Conservation (phyloP, 2,888 invertebrate genomes). For the Taenaris catops region DNA sequence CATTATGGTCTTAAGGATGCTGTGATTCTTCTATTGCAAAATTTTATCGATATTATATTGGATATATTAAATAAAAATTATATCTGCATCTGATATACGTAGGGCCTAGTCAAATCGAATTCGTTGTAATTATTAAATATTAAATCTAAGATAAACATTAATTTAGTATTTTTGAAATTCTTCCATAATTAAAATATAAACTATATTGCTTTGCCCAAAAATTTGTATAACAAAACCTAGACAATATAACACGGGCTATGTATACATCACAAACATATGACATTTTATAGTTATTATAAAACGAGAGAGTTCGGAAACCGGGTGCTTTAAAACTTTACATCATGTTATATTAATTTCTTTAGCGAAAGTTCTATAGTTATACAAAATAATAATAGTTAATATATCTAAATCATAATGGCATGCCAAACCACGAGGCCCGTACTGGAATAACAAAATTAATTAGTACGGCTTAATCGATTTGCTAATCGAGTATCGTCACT, state of each 20-base stretch:
- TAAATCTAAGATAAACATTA: slow-evolving; percentile 57
- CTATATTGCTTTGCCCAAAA: slow-evolving; percentile 58
- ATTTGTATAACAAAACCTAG: slow-evolving; percentile 55
- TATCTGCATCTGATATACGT: slow-evolving; percentile 71
- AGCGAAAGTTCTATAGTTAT: slow-evolving; percentile 38
- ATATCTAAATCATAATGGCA: slow-evolving; percentile 10
- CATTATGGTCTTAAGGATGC: slow-evolving; percentile 77
- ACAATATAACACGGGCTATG: slow-evolving; percentile 69
- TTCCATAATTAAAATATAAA: slow-evolving; percentile 58
- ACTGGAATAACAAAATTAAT: slow-evolving; percentile 1
- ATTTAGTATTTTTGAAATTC: slow-evolving; percentile 69
- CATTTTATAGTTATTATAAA: slow-evolving; percentile 72
- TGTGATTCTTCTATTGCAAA: slow-evolving; percentile 80
- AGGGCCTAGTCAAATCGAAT: slow-evolving; percentile 75
- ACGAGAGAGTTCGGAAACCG: slow-evolving; percentile 77
- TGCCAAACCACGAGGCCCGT: slow-evolving; percentile 13
- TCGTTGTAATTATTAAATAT: slow-evolving; percentile 67
- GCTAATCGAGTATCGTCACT: no score
- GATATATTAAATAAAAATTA: slow-evolving; percentile 48
- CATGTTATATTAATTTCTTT: slow-evolving; percentile 67
- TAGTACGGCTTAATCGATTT: no score
- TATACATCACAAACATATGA: slow-evolving; percentile 59
- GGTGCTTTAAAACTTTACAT: slow-evolving; percentile 79
- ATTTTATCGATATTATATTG: slow-evolving; percentile 65
- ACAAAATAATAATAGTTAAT: slow-evolving; percentile 14